Evolutionary conservation across 2,797 vertebrate genomes (phyloP).

Genomic region (Mormyrops attenuatus): DNA sequence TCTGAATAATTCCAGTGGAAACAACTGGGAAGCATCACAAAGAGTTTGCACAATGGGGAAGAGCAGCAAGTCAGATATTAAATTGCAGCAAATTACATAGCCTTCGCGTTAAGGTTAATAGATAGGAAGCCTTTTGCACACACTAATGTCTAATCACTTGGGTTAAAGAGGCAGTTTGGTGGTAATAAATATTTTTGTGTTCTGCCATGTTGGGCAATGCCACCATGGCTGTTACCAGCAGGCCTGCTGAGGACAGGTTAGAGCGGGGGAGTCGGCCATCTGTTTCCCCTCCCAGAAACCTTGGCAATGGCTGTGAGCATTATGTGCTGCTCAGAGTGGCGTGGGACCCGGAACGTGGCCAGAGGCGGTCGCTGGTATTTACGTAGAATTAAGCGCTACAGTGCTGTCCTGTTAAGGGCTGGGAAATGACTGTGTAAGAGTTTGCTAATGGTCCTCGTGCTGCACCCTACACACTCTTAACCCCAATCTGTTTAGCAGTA

Average conservation of each 20-base stretch:
- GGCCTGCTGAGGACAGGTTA: background rate
- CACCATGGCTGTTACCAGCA: background rate
- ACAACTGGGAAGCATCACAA: slow-evolving; percentile 6
- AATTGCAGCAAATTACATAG: slow-evolving; percentile 13
- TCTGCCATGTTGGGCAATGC: slow-evolving; percentile 5
- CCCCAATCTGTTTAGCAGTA: background rate
- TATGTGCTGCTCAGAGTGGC: background rate
- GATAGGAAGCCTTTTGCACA: background rate
- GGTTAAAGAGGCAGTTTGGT: slow-evolving; percentile 12
- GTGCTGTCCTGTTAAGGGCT: background rate
- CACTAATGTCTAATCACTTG: background rate
- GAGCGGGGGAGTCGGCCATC: background rate
- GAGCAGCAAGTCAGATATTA: slow-evolving; percentile 17
- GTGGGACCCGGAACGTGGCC: background rate
- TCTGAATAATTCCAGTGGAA: background rate
- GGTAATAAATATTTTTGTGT: slow-evolving; percentile 23
- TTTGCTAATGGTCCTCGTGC: slow-evolving; percentile 4
- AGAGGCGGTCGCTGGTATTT: background rate
- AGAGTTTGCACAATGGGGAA: background rate
- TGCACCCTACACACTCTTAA: slow-evolving; percentile 8
- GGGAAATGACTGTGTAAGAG: slow-evolving; percentile 22
- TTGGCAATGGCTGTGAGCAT: background rate
- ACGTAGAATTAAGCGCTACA: background rate
- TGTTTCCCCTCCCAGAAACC: background rate
- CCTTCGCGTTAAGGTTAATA: slow-evolving; percentile 18